A percentile compares a stretch with the other conserved stretches of the same genome.
phyloP scores from a whole-genome alignment of 2,113 vertebrate species.

The Mastomys natalensis region DNA sequence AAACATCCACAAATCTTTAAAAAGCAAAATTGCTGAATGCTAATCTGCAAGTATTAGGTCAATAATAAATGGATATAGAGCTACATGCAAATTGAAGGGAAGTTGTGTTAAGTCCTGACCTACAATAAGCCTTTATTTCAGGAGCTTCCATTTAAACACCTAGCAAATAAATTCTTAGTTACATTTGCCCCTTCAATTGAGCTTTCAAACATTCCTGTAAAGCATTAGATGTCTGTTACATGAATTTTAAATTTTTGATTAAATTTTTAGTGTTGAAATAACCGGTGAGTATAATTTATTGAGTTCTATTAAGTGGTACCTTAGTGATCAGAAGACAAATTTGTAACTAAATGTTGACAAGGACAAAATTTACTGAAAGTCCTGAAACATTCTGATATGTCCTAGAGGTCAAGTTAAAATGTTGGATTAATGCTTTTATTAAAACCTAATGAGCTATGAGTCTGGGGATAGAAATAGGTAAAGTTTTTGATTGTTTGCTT shows the following conservation, averaged over 20 bases:
- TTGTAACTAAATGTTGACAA: not conserved
- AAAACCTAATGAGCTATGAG: not conserved
- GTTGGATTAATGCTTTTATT: not conserved
- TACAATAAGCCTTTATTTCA: conserved; percentile 64
- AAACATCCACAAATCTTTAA: not conserved
- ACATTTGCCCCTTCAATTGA: not conserved
- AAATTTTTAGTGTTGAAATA: conserved; percentile 57
- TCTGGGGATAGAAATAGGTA: not conserved
- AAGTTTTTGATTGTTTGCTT: no score
- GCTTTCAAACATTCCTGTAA: conserved; percentile 27
- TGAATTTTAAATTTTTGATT: conserved; percentile 57
- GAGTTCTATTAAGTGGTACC: not conserved
- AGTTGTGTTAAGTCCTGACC: not conserved
- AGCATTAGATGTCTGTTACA: conserved; percentile 1
- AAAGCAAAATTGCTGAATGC: not conserved
- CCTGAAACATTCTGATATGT: not conserved
- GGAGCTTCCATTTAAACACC: conserved; percentile 6
- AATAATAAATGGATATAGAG: conserved; percentile 30
- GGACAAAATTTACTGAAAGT: not conserved
- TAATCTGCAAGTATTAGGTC: conserved; percentile 9
- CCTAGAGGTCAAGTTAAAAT: not conserved
- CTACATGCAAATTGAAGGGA: not conserved
- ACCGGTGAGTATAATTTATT: conserved; percentile 24
- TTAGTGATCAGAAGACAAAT: conserved; percentile 4
- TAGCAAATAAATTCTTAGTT: conserved; percentile 43